These are phyloP conservation scores for Hassar affinis DNA, from an alignment of 2,113 vertebrate genomes.

Conservation along the genomic window DNA sequence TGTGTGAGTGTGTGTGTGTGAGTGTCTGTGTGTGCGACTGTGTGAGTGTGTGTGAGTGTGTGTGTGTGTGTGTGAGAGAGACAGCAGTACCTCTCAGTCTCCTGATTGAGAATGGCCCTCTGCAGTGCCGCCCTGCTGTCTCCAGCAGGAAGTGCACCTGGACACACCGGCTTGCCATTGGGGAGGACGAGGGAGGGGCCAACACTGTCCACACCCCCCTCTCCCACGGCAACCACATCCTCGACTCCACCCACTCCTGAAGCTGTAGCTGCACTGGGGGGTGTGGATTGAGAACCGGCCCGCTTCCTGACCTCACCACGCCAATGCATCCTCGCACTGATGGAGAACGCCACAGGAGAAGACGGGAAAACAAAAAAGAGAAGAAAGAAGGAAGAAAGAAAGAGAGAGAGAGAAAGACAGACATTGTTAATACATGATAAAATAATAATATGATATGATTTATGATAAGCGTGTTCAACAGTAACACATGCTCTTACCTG, in stretches of 20 bases:
- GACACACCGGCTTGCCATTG: conserved; percentile 78
- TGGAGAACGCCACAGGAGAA: no score
- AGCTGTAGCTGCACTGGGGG: conserved; percentile 51
- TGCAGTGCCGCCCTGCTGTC: conserved; percentile 82
- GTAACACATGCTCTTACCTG: conserved; percentile 59
- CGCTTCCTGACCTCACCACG: conserved; percentile 72
- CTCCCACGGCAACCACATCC: conserved; percentile 61
- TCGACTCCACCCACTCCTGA: conserved; percentile 32
- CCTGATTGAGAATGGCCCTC: conserved; percentile 84
- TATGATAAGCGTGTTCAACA: neutral
- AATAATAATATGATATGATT: neutral
- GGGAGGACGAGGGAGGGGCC: conserved; percentile 83
- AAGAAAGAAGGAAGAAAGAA: neutral
- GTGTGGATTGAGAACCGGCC: conserved; percentile 59
- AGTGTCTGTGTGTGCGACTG: no score
- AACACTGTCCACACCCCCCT: conserved; percentile 81
- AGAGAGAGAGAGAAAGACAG: neutral
- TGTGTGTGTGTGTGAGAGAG: neutral
- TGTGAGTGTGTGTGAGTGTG: no score
- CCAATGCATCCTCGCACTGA: conserved; percentile 82
- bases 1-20: neutral
- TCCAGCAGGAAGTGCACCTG: conserved; percentile 79
- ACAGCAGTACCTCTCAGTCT: conserved; percentile 76
- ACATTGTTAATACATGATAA: neutral
- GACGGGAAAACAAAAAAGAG: neutral